These are phyloP conservation scores for Anas acuta DNA, from an alignment of 2,797 vertebrate genomes.

Conservation along the genomic window DNA sequence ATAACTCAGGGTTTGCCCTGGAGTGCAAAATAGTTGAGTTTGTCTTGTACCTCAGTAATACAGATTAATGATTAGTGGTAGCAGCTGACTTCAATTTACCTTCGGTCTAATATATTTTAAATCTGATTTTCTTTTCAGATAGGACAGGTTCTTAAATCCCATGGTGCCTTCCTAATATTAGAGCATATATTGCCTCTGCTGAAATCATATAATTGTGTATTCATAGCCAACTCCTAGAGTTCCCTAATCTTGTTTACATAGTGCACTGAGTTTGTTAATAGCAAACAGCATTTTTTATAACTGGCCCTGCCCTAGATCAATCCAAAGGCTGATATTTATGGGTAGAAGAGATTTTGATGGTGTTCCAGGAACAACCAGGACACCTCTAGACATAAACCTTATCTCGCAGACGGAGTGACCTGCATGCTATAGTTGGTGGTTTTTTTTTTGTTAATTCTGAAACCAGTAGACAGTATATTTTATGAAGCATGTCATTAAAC, in stretches of 20 bases:
- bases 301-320: not conserved
- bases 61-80: not conserved
- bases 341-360: not conserved
- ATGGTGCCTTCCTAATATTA: not conserved
- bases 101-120: not conserved
- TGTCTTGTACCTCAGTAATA: not conserved
- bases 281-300: slow-evolving; percentile 26
- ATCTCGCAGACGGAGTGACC: not conserved
- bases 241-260: slow-evolving; percentile 23
- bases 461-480: slow-evolving; percentile 11
- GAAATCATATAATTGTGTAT: not conserved
- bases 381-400: slow-evolving; percentile 34
- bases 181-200: not conserved
- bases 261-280: slow-evolving; percentile 5
- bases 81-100: not conserved
- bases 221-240: not conserved
- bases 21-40: not conserved
- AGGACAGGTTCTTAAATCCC: not conserved
- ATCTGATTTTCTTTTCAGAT: slow-evolving; percentile 6
- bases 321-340: slow-evolving; percentile 23
- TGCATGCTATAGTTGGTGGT: not conserved
- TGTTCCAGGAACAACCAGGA: not conserved
- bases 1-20: not conserved
- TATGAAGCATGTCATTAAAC: not conserved
- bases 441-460: slow-evolving; percentile 23